Conservation (phyloP, 2,797 vertebrate genomes). For the Orestias chungarensis region DNA sequence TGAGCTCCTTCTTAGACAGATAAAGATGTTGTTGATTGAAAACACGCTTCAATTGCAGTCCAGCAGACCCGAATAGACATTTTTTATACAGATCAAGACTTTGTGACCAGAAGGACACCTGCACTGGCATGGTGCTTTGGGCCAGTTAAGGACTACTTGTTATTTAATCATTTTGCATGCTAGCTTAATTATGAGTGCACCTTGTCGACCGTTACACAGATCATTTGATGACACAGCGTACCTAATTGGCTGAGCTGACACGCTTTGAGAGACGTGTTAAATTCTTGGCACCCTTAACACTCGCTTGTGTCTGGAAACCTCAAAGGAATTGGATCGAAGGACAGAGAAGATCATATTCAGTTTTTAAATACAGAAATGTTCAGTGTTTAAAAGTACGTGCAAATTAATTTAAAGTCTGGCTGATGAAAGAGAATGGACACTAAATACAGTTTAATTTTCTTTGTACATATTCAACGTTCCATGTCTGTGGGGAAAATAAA, state of each 20-base stretch:
- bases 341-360: constrained; percentile 7
- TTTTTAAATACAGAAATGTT: constrained; percentile 31
- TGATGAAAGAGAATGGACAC: constrained; percentile 31
- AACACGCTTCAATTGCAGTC: background rate
- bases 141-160: constrained; percentile 59
- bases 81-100: constrained; percentile 3
- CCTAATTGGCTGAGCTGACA: constrained; percentile 63
- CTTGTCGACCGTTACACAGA: constrained; percentile 58
- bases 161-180: constrained; percentile 75
- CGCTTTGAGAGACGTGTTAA: constrained; percentile 41
- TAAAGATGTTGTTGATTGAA: background rate
- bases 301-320: constrained; percentile 26
- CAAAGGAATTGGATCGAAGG: constrained; percentile 2
- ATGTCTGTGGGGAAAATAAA: constrained; percentile 27
- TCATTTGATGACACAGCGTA: constrained; percentile 62
- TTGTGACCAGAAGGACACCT: constrained; percentile 5
- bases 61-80: background rate
- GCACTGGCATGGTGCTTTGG: constrained; percentile 60
- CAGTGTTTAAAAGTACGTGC: constrained; percentile 22
- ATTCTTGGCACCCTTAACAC: constrained; percentile 30
- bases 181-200: constrained; percentile 71
- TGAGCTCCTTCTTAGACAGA: background rate
- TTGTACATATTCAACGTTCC: constrained; percentile 24
- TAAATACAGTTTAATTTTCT: constrained; percentile 31
- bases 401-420: constrained; percentile 26